Evolutionary conservation across 2,113 vertebrate species (phyloP), one percentile per base, ranked within the genome.

Genomic region (Alexandromys fortis): DNA sequence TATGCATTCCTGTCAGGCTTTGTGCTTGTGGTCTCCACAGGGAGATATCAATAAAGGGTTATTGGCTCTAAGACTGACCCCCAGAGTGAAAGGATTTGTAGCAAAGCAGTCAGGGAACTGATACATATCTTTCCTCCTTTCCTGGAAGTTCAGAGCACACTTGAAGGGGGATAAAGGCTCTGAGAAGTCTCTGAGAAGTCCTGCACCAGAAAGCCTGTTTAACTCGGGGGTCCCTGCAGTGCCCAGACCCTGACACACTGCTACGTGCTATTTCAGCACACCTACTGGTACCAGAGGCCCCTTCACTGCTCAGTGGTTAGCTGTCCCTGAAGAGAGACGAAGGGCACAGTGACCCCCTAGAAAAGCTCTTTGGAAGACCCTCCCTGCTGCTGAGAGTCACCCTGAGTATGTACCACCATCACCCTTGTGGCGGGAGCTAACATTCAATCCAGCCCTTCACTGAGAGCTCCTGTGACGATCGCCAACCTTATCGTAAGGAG

Each of bases 11-110:
- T 16, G 26, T 63, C 13, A 42, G 58, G n/a, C 7, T 63, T 38
- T 58, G 58, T 21, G 58, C 58, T 58, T 58, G 58, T 58, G 14
- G 45, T 83, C 58, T 38, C n/a, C n/a, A 83, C n/a, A 42, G 58
- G 14, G n/a, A 83, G 81, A 8, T 58, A 83, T 3, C 0, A 4
- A 42, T 63, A 8, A 61, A 63, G n/a, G n/a, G 6, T 8, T 17
- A 4, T 42, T 83, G 81, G 26, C 58, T 42, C 3, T 22, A 63
- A 2, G 35, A 0, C 33, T 30, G 22, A 22, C 42, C 19, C 47
- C 19, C 0, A 5, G 35, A 35, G 16, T 58, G 28, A 68, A 73
- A 42, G 0, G 0, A 2, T 2, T 17, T 5, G 4, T 16, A 0
- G 17, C n/a, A 21, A 82, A 88, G n/a, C 63, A 26, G 42, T 61